Base-by-base conservation (phyloP, 1,140 invertebrate species). In the Lysiphlebus fabarum region DNA sequence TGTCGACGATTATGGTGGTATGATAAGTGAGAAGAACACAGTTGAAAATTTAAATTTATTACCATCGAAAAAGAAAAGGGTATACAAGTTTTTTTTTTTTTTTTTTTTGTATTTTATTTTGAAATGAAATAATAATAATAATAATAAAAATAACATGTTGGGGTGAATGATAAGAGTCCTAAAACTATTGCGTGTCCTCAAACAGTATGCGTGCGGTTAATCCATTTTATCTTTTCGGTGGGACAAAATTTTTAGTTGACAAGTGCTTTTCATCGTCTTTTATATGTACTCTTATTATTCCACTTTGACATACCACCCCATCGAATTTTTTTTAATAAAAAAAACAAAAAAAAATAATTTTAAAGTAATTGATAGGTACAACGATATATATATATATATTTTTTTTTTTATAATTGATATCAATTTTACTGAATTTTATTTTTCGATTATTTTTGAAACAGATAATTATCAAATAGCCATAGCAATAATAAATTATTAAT, bases 201-300 rank as follows among this genome's bases (percentile, higher is more conserved):
- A 38, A 14, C 33, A 41, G 41, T 58, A 37, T 58, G 56, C 56
- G 56, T 58, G 56, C 34, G n/a, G 34, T 14, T 58, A 58, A 58
- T 58, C 56, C 41, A 38, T n/a, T 40, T 58, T 37, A 58, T 58
- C 56, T 49, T 58, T 55, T 55, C 53, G 53, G 53, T 55, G 36
- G 49, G 49, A 51, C 49, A 36, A 51, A 44, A 45, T 55, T 44
- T 55, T 34, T 41, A 26, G 53, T 51, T 51, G 49, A 51, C 49
- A 51, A 51, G 49, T 51, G 49, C 9, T 33, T 49, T 7, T 34
- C 7, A 26, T 26, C 45, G 6, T 48, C 9, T 50, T 9, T 50
- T 11, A 9, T 36, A 50, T 50, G 26, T 26, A 37, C 48, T 33
- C 38, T 8, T 17, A 17, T 17, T 17, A 17, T 17, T 17, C 3